phyloP scores from a whole-genome alignment of 2,113 vertebrate genomes.

The Ancistrus triradiatus region DNA sequence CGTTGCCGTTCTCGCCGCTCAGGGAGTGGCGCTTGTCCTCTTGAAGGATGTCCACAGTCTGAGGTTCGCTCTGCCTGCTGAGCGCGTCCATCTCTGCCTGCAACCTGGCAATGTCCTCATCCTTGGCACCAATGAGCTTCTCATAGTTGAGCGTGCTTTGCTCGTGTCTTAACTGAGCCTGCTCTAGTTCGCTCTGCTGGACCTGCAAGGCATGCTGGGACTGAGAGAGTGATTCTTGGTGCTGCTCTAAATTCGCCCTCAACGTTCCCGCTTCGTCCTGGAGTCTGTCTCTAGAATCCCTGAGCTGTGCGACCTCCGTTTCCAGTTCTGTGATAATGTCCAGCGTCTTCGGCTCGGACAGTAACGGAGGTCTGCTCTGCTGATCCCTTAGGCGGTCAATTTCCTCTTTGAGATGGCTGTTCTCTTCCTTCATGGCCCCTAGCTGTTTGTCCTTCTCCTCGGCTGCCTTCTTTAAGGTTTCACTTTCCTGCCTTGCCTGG shows the following conservation, averaged over 20 bases:
- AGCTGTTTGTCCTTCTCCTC: conserved; percentile 89
- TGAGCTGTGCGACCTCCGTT: conserved; percentile 82
- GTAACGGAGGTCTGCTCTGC: conserved; percentile 72
- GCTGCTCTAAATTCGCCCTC: conserved; percentile 77
- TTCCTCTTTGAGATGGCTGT: conserved; percentile 93
- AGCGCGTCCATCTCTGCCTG: conserved; percentile 76
- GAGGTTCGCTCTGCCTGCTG: conserved; percentile 65
- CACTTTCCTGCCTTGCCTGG: conserved; percentile 59
- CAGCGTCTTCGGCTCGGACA: conserved; percentile 78
- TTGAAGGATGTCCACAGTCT: conserved; percentile 76
- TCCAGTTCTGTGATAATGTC: conserved; percentile 88
- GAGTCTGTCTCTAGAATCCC: conserved; percentile 65
- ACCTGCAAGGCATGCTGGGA: conserved; percentile 79
- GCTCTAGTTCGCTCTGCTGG: conserved; percentile 81
- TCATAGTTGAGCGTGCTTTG: conserved; percentile 80
- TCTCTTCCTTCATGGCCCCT: conserved; percentile 92
- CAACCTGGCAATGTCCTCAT: conserved; percentile 80
- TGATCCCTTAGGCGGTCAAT: conserved; percentile 86
- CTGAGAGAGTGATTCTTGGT: conserved; percentile 69
- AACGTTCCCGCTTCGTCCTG: conserved; percentile 78
- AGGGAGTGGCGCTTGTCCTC: conserved; percentile 83
- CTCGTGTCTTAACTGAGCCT: conserved; percentile 75
- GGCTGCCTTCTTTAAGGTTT: conserved; percentile 68
- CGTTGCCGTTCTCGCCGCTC: conserved; percentile 85
- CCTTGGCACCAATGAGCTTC: conserved; percentile 78